A percentile compares a stretch with the other conserved stretches of the same genome.
These are phyloP conservation scores for Hymenopus coronatus DNA, from an alignment of 2,888 invertebrate genomes.

Conservation along the genomic window DNA sequence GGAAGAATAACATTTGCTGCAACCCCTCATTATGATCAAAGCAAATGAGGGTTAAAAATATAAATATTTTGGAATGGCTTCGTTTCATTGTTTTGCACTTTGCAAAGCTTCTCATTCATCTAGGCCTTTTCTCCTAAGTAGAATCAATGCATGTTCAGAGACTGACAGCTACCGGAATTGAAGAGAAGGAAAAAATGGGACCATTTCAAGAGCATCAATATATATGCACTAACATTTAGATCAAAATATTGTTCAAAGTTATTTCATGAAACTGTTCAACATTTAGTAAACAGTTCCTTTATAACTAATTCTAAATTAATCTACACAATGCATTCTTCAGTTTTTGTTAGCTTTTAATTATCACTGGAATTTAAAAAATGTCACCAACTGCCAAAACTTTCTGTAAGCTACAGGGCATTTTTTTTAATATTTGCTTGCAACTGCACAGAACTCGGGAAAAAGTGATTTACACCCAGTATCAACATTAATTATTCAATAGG, in stretches of 20 bases:
- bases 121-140: neutral
- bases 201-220: neutral
- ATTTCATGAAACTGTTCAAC: neutral
- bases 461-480: neutral
- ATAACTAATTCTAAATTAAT: neutral
- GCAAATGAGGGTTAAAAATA: neutral
- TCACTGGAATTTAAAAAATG: neutral
- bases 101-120: neutral
- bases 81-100: neutral
- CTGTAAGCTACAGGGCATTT: neutral
- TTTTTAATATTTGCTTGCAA: neutral
- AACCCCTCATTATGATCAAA: neutral
- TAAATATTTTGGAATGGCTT: neutral
- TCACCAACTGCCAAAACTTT: neutral
- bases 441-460: constrained; percentile 7
- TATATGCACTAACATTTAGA: neutral
- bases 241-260: neutral
- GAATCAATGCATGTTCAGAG: neutral
- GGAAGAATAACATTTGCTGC: neutral
- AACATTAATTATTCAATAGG: constrained; percentile 1
- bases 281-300: neutral
- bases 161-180: neutral
- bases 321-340: neutral
- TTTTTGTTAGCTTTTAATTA: neutral
- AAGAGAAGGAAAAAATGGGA: neutral